A percentile compares a stretch with the other conserved stretches of the same genome.
phyloP scores from a whole-genome alignment of 1,140 invertebrate genomes.

The Phthorimaea operculella region DNA sequence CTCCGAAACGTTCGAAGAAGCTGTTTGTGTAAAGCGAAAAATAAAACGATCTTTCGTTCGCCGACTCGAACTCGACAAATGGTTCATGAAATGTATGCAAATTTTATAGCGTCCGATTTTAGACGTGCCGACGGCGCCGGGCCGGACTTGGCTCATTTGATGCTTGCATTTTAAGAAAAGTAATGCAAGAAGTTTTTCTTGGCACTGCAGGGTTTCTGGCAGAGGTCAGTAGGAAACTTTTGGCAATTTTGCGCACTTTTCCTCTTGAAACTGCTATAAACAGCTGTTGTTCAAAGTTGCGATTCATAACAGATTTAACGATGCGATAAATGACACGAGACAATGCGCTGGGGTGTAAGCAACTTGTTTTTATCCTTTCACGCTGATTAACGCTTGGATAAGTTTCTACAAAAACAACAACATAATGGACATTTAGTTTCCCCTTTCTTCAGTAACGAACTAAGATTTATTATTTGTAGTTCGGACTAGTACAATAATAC shows the following conservation, averaged over 20 bases:
- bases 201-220: neutral
- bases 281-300: too few relatives aligned
- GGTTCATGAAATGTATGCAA: slow-evolving; percentile 57
- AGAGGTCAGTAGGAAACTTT: slow-evolving; percentile 12
- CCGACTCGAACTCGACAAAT: slow-evolving; percentile 39
- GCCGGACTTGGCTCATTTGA: slow-evolving; percentile 32
- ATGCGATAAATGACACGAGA: too few relatives aligned
- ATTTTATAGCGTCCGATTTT: slow-evolving; percentile 61
- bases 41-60: slow-evolving; percentile 36
- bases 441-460: too few relatives aligned
- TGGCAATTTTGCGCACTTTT: slow-evolving; percentile 9
- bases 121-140: slow-evolving; percentile 36
- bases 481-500: too few relatives aligned
- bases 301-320: too few relatives aligned
- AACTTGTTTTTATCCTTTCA: too few relatives aligned
- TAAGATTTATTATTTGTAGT: too few relatives aligned
- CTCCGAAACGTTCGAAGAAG: slow-evolving; percentile 30
- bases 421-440: too few relatives aligned
- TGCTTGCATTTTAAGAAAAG: slow-evolving; percentile 35
- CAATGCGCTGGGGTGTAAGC: too few relatives aligned
- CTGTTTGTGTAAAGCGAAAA: slow-evolving; percentile 36
- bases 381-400: too few relatives aligned
- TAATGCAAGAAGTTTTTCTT: slow-evolving; percentile 6
- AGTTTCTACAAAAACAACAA: too few relatives aligned
- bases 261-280: neutral